Base-by-base conservation (phyloP, 2,113 vertebrate genomes). In the Uria aalge region DNA sequence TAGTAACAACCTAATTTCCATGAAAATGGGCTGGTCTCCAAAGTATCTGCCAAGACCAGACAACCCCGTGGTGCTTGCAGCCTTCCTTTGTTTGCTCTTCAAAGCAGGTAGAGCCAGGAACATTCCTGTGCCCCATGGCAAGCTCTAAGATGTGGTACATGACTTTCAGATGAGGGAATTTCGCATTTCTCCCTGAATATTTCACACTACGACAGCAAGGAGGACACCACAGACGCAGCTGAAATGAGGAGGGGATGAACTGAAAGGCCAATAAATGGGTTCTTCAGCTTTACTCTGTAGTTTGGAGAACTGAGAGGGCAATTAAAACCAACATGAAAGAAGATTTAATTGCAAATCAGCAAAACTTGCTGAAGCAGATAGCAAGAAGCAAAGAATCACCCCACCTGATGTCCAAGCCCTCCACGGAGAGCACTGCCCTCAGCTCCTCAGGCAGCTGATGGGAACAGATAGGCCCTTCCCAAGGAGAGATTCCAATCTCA, bases 61-160 rank as follows among this genome's bases (percentile, higher is more conserved):
- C 89, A 91, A 21, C 7, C 45, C 45, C 18, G 7, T 60, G 41
- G 77, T 94, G 80, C 81, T 95, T 68, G 48, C 74, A 91, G 92
- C 69, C 94, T 81, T 84, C 41, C 66, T 91, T 88, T 90, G 82
- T 89, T 89, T 84, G 86, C 86, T 94, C 83, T 92, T 94, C 86
- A 95, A 92, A 96, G 94, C 73, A 93, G 79, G 94, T 87, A 87
- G 84, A 89, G 85, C 94, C 85, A 90, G 92, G 69, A 96, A 90
- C 4, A 8, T 79, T 82, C 89, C 71, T 0, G 7, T 94, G 94
- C 89, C 81, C 92, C 77, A 64, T 85, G 88, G 91, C 92, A 92
- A 95, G 80, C 87, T 66, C n/a, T 92, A 94, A 95, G 89, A 92
- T 94, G 97, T 76, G 94, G 92, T 95, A 57, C 19, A 5, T 87